These are phyloP conservation scores for Taphrorychus bicolor DNA, from an alignment of 2,888 invertebrate species.

Conservation along the genomic window DNA sequence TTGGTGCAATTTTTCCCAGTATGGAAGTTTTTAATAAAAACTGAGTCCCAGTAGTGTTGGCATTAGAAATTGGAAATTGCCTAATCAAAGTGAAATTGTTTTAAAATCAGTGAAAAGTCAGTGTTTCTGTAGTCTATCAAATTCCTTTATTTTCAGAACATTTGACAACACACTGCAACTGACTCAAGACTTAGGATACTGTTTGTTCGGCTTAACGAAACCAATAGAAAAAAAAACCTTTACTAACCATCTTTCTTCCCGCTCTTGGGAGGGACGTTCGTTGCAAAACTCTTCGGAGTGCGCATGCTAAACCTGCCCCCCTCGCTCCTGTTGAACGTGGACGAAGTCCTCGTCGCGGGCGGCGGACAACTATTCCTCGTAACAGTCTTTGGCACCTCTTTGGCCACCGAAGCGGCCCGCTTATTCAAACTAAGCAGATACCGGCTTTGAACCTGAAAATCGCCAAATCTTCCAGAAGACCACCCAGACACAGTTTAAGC, in stretches of 20 bases:
- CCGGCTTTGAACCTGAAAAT: constrained; percentile 53
- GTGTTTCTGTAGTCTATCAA: too few species aligned
- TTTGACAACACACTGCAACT: too few species aligned
- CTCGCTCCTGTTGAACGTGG: constrained; percentile 66
- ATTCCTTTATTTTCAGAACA: too few species aligned
- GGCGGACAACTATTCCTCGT: constrained; percentile 10
- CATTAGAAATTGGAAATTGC: too few species aligned
- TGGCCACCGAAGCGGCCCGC: constrained; percentile 43
- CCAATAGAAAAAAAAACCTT: background rate
- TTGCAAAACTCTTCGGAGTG: constrained; percentile 57
- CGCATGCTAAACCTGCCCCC: constrained; percentile 72
- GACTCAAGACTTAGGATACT: background rate
- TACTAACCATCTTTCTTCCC: constrained; percentile 48
- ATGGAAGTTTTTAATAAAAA: too few species aligned
- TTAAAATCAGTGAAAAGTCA: too few species aligned
- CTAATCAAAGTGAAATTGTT: too few species aligned
- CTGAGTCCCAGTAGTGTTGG: too few species aligned
- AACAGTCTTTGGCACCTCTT: constrained; percentile 19
- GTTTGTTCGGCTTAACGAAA: too few species aligned
- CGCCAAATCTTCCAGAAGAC: background rate
- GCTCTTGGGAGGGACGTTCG: constrained; percentile 49
- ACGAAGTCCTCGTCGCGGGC: constrained; percentile 39
- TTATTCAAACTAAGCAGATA: constrained; percentile 56
- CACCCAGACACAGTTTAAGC: too few species aligned
- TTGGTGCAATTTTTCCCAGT: too few species aligned